Conservation (phyloP, 2,888 invertebrate genomes). For the Chrysolina oricalcia region DNA sequence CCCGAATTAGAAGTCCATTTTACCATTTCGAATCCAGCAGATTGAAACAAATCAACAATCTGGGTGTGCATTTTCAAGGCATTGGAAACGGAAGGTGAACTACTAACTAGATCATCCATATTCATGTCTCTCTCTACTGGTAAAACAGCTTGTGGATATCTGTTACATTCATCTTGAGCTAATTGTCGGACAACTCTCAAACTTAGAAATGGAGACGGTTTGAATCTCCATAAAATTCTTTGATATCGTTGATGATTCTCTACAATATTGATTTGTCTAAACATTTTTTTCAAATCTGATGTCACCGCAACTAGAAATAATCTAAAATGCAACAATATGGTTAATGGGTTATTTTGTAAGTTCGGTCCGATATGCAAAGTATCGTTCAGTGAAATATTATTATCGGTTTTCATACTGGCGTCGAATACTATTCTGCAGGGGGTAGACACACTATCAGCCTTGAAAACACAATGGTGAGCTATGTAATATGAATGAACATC, state of each 20-base stretch:
- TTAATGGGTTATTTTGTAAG: conserved; percentile 28
- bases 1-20: conserved; percentile 19
- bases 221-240: conserved; percentile 24
- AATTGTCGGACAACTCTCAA: conserved; percentile 5
- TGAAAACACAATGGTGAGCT: conserved; percentile 30
- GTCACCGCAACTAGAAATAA: conserved; percentile 3
- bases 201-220: conserved; percentile 16
- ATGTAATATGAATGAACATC: conserved; percentile 25
- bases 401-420: conserved; percentile 31
- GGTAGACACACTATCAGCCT: conserved; percentile 16
- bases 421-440: conserved; percentile 30
- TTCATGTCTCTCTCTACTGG: background rate
- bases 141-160: background rate
- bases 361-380: conserved; percentile 28
- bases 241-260: conserved; percentile 3
- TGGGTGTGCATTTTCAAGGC: conserved; percentile 6
- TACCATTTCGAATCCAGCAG: conserved; percentile 10
- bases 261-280: conserved; percentile 3
- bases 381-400: conserved; percentile 26
- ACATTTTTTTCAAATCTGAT: conserved; percentile 6
- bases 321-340: conserved; percentile 33
- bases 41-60: conserved; percentile 2
- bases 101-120: conserved; percentile 9
- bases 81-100: background rate
- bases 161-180: background rate